Conservation (phyloP, 2,797 vertebrate genomes). For the Taeniopygia guttata region DNA sequence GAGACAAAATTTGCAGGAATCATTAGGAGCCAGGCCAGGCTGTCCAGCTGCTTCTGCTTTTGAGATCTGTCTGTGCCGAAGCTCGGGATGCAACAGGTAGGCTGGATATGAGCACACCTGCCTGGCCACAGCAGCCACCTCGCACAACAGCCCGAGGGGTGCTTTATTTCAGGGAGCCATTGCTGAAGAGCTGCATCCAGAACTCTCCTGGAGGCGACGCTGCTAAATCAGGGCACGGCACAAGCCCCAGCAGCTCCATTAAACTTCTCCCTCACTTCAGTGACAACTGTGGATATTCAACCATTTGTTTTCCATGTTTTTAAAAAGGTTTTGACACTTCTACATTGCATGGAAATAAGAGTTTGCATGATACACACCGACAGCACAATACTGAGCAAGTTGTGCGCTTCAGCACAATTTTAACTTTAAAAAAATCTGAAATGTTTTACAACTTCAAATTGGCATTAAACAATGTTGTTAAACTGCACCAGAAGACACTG, state of each 20-base stretch:
- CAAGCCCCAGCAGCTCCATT: neutral
- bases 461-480: neutral
- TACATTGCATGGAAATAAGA: neutral
- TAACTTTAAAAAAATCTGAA: neutral
- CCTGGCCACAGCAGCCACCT: neutral
- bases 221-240: neutral
- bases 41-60: rapidly evolving
- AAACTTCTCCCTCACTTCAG: neutral
- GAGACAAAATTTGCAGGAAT: neutral
- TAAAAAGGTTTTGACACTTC: neutral
- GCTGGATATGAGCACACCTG: neutral
- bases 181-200: neutral
- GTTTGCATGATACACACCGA: rapidly evolving
- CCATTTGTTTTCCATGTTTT: neutral
- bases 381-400: neutral
- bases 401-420: neutral
- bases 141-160: neutral
- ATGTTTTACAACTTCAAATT: neutral
- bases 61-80: rapidly evolving
- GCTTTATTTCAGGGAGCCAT: neutral
- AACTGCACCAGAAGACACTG: constrained; percentile 45
- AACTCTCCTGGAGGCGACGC: neutral
- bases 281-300: neutral
- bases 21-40: neutral
- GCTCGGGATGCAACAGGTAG: neutral